Evolutionary conservation across 2,113 vertebrate species (phyloP), one percentile per base, ranked within the genome.

Genomic region (Aegithalos caudatus): DNA sequence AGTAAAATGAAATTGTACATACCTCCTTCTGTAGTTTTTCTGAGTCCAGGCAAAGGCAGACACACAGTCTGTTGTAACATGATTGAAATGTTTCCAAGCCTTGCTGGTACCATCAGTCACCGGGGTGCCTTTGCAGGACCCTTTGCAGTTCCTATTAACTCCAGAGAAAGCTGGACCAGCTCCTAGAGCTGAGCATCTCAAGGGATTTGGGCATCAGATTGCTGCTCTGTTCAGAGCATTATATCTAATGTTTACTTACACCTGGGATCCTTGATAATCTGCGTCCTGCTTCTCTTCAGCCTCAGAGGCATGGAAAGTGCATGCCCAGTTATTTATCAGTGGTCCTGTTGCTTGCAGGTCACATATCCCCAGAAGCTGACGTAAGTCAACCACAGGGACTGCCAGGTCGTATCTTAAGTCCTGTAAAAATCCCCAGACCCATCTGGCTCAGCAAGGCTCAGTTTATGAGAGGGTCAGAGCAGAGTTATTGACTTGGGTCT

Each of bases 361-460:
- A 48, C 3, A 0, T 22, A 16, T 47, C 31, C 25, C 12, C 42
- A 21, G 23, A 48, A 40, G 57, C 17, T 89, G 69, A 38, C 9
- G 1, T 7, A n/a, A 42, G 38, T 12, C 60, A 87, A 24, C 44
- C 18, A 31, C 44, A 51, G 65, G 70, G 35, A 50, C 21, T 1
- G 0, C 44, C n/a, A 23, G 21, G 31, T 89, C 0, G 0, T 74
- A 22, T 10, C 15, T 42, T 42, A 20, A 72, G 28, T 27, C 33
- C 27, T 2, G 0, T 69, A 53, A 90, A 72, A 85, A 45, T 40
- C 37, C 9, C 25, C 20, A 37, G 20, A 5, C 27, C n/a, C n/a
- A 28, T 29, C 20, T 72, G 53, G 11, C 19, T 48, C 28, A 69
- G 67, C 28, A 71, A 48, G 40, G 48, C 21, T 64, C 60, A 48